A percentile compares a stretch with the other conserved stretches of the same genome.
Conservation (phyloP, 2,113 vertebrate genomes). For the Malaclemys terrapin region DNA sequence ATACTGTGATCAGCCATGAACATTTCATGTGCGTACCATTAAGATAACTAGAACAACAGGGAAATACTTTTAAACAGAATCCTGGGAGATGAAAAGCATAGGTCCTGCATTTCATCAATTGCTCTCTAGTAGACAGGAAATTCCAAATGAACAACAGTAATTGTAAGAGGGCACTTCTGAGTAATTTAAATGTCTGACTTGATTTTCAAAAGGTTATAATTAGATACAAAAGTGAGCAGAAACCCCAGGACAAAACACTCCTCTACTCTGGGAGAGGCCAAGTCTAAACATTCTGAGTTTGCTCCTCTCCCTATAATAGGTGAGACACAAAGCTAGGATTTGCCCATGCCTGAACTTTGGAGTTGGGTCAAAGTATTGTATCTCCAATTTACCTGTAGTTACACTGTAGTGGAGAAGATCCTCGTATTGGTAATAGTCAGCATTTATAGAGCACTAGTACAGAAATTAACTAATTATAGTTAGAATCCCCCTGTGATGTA, state of each 20-base stretch:
- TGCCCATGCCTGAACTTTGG: neutral
- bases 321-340: neutral
- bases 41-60: neutral
- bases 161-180: constrained; percentile 16
- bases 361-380: neutral
- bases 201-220: constrained; percentile 28
- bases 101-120: neutral
- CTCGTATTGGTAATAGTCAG: neutral
- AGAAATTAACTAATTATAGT: neutral
- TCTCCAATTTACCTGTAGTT: neutral
- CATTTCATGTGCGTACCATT: neutral
- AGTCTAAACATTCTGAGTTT: neutral
- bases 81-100: neutral
- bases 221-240: constrained; percentile 11
- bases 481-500: neutral
- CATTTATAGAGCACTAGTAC: neutral
- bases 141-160: neutral
- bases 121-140: neutral
- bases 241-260: neutral
- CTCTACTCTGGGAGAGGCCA: neutral
- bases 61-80: neutral
- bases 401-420: neutral
- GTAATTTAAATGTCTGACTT: constrained; percentile 2
- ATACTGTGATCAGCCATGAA: neutral
- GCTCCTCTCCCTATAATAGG: neutral